These are phyloP conservation scores for Galeopsomyia nigrocyanea DNA, from an alignment of 2,888 invertebrate genomes.

Conservation along the genomic window DNA sequence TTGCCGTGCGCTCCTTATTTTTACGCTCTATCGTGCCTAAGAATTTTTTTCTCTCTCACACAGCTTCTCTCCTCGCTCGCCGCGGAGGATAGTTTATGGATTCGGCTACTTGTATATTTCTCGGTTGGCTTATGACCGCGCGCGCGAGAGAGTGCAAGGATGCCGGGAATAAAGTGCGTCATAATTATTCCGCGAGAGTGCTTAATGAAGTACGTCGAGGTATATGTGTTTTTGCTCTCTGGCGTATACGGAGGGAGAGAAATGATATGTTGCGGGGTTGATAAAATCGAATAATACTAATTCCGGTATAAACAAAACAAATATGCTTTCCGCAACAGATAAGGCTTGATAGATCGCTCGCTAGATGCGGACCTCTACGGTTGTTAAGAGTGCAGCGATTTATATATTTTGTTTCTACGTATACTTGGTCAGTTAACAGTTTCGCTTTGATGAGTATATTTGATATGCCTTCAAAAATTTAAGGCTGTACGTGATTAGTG, in stretches of 20 bases:
- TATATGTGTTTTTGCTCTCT: not conserved
- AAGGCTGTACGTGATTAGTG: no score
- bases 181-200: conserved; percentile 34
- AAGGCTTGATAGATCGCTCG: conserved; percentile 11
- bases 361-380: no score
- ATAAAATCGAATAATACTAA: conserved; percentile 30
- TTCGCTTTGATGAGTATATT: no score
- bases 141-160: conserved; percentile 11
- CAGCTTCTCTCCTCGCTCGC: not conserved
- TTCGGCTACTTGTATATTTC: conserved; percentile 37
- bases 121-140: conserved; percentile 1
- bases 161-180: conserved; percentile 28
- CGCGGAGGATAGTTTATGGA: conserved; percentile 27
- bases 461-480: no score
- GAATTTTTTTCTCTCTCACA: no score
- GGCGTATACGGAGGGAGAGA: not conserved
- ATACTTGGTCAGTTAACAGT: no score
- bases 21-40: conserved; percentile 23
- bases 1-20: conserved; percentile 60
- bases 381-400: no score
- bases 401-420: no score
- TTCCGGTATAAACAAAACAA: conserved; percentile 23
- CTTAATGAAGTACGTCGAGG: conserved; percentile 7
- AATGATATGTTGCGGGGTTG: conserved; percentile 15
- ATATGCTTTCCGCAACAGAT: conserved; percentile 18